Evolutionary conservation across 2,113 vertebrate species (phyloP), one percentile per base, ranked within the genome.

Genomic region (Synodontis membranacea): DNA sequence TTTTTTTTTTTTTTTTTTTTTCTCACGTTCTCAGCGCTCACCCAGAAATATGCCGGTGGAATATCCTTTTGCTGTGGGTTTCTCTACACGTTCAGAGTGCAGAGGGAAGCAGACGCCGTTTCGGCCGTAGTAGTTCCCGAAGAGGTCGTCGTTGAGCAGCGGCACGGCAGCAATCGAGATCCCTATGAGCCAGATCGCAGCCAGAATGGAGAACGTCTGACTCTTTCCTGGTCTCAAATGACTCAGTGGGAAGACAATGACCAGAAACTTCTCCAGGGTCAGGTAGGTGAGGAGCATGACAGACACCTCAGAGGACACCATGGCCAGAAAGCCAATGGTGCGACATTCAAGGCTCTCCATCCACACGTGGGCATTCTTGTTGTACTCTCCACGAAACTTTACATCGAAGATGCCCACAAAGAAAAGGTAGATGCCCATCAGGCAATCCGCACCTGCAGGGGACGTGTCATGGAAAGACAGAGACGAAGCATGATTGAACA

Each of bases 341-440:
- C 91, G 93, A 87, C 96, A 97, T 68, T 94, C 94, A 0, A 93
- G 58, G 42, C 95, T 97, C 83, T 96, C 96, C 95, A 96, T 97
- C 96, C 96, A 97, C 64, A 95, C 64, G 74, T 96, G 88, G 0
- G 96, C 95, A 0, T 96, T 94, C 42, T 95, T 94, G 89, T 97
- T 96, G 90, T 97, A 96, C 85, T 96, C 94, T 0, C 96, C 95
- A 0, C 93, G 92, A 72, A 96, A 97, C 86, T 95, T 96, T 5
- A 97, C 86, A 86, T 97, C 96, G 34, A 93, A 97, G 84, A 95
- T 88, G 0, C 96, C 96, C 19, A 95, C 89, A 19, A 96, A 96
- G 87, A 97, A 96, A 44, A 97, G 92, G 70, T 97, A 97, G n/a
- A 97, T 90, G 0, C 96, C 96, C 96, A 96, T 97, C 86, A 97